These are phyloP conservation scores for Pyralis farinalis DNA, from an alignment of 2,888 invertebrate species.

Conservation along the genomic window DNA sequence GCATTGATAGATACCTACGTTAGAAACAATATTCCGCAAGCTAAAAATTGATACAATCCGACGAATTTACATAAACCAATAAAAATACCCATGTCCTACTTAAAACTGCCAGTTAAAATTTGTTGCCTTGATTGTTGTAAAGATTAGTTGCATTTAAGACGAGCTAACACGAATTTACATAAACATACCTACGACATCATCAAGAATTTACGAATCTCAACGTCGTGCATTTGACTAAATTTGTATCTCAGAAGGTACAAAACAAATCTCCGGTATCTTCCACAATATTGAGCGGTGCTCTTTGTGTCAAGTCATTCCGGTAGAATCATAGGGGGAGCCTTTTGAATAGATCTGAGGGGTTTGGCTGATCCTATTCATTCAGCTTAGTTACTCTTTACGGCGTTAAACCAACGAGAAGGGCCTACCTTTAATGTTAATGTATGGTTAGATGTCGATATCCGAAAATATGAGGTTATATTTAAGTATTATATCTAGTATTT, in stretches of 20 bases:
- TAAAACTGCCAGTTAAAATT: too few species aligned
- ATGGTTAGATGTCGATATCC: constrained; percentile 1
- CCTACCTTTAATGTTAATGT: constrained; percentile 29
- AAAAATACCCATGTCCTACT: too few species aligned
- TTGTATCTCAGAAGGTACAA: constrained; percentile 10
- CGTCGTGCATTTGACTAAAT: background rate
- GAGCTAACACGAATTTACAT: too few species aligned
- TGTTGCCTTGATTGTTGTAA: too few species aligned
- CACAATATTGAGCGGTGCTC: constrained; percentile 26
- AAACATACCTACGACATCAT: too few species aligned
- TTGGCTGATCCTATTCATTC: constrained; percentile 41
- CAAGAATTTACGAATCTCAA: background rate
- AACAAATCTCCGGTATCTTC: constrained; percentile 28
- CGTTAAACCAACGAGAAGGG: constrained; percentile 25
- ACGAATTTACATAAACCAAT: too few species aligned
- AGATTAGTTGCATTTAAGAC: too few species aligned
- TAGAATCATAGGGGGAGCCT: constrained; percentile 43
- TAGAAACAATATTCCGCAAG: too few species aligned
- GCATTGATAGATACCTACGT: too few species aligned
- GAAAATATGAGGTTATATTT: constrained; percentile 1
- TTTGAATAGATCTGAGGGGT: constrained; percentile 48
- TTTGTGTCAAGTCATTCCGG: constrained; percentile 45
- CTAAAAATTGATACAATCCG: too few species aligned
- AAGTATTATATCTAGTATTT: too few species aligned
- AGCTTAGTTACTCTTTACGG: constrained; percentile 46